Conservation (phyloP, 2,113 vertebrate species). For the Gallinago paraguaiae region DNA sequence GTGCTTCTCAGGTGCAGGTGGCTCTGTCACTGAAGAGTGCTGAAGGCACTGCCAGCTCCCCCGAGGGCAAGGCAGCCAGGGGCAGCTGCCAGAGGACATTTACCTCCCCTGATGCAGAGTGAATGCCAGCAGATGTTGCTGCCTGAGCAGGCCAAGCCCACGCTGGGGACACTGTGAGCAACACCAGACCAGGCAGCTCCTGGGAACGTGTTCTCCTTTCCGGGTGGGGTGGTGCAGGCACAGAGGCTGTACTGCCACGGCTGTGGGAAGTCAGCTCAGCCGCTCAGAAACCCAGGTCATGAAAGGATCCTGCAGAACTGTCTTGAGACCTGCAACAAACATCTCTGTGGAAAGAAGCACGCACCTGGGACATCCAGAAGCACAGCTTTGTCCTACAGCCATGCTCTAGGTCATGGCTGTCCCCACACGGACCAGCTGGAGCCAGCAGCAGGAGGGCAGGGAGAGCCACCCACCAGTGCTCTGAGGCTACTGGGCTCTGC, state of each 20-base stretch:
- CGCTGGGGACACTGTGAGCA: background rate
- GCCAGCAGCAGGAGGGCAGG: background rate
- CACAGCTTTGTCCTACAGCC: background rate
- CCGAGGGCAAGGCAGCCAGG: background rate
- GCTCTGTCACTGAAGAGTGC: background rate
- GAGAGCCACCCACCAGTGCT: background rate
- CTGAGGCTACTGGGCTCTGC: background rate
- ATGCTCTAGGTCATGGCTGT: background rate
- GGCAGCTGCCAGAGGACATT: background rate
- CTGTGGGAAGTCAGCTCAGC: background rate
- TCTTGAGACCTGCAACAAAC: background rate
- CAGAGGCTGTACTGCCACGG: background rate
- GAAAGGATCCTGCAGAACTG: background rate
- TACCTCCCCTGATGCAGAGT: background rate
- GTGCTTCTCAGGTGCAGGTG: background rate
- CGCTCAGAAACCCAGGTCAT: background rate
- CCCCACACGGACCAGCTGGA: background rate
- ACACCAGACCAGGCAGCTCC: background rate
- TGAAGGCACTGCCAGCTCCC: background rate
- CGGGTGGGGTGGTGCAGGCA: background rate
- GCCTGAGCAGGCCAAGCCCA: background rate
- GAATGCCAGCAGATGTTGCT: background rate
- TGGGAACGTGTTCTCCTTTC: background rate
- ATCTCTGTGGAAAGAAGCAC: background rate
- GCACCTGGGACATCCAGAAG: background rate